These are phyloP conservation scores for Scytalopus superciliaris DNA, from an alignment of 2,113 vertebrate species.

Conservation along the genomic window DNA sequence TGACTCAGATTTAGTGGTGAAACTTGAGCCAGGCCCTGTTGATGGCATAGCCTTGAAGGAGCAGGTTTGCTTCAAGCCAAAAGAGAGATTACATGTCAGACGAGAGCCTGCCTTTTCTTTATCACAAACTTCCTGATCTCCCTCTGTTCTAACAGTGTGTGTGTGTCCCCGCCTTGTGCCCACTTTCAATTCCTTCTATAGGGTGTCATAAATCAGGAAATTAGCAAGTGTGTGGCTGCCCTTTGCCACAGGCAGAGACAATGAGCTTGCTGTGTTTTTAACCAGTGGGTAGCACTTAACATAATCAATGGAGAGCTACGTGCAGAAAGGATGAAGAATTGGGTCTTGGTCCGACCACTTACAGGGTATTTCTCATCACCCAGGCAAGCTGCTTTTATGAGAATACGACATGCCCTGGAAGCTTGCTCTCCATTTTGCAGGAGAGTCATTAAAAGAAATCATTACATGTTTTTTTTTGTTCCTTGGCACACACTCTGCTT, in stretches of 20 bases:
- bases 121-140: constrained; percentile 80
- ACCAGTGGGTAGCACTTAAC: constrained; percentile 67
- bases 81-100: constrained; percentile 80
- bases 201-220: constrained; percentile 78
- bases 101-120: constrained; percentile 78
- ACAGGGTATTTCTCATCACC: constrained; percentile 65
- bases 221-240: constrained; percentile 75
- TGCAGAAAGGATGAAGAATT: constrained; percentile 72
- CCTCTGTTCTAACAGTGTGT: constrained; percentile 55
- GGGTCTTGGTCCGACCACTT: constrained; percentile 45
- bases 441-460: constrained; percentile 77
- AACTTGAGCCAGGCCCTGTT: constrained; percentile 81
- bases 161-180: not conserved
- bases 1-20: constrained; percentile 88
- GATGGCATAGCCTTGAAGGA: constrained; percentile 84
- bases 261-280: constrained; percentile 74
- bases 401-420: constrained; percentile 65
- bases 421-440: constrained; percentile 69
- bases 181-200: constrained; percentile 54
- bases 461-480: constrained; percentile 70
- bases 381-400: constrained; percentile 68
- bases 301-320: constrained; percentile 68
- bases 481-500: constrained; percentile 75
- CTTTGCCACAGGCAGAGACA: constrained; percentile 73
- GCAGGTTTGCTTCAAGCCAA: constrained; percentile 80